Percentiles rank a stretch among this genome's conserved stretches.
Evolutionary conservation across 2,888 invertebrate genomes (phyloP).

Genomic region (Pimpla rufipes): DNA sequence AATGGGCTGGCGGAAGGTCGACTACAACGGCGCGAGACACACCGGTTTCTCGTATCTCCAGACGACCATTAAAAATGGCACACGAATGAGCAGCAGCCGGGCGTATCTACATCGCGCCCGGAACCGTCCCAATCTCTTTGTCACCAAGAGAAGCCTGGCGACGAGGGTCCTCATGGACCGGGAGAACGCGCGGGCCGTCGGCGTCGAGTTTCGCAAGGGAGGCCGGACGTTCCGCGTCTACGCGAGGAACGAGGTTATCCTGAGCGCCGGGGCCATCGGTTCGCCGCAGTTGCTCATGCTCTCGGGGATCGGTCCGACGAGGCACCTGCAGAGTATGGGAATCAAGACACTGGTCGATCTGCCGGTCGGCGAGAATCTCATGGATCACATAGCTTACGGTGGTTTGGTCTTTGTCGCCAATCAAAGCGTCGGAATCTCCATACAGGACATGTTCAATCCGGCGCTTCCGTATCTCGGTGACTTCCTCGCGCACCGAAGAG

Average conservation of each 20-base stretch:
- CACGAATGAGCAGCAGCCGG: constrained; percentile 87
- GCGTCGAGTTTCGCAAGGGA: constrained; percentile 89
- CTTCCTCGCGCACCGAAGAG: constrained; percentile 81
- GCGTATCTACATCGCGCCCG: constrained; percentile 87
- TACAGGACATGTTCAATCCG: constrained; percentile 65
- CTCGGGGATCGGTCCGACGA: constrained; percentile 89
- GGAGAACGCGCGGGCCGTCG: constrained; percentile 88
- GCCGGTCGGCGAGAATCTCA: constrained; percentile 88
- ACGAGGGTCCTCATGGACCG: constrained; percentile 90
- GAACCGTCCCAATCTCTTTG: constrained; percentile 89
- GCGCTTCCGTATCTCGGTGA: constrained; percentile 64
- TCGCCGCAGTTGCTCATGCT: constrained; percentile 96
- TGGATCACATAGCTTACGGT: constrained; percentile 88
- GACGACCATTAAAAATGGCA: constrained; percentile 87
- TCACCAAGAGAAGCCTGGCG: constrained; percentile 88
- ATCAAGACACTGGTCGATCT: constrained; percentile 88
- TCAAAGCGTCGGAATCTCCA: constrained; percentile 80
- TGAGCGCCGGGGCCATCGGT: constrained; percentile 95
- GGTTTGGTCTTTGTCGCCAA: constrained; percentile 87
- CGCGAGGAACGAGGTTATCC: constrained; percentile 92
- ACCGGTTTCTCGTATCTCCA: constrained; percentile 90
- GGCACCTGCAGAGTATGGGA: constrained; percentile 86
- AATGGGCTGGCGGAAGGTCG: constrained; percentile 88
- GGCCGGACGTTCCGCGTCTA: constrained; percentile 85
- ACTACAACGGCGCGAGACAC: constrained; percentile 89